These are phyloP conservation scores for Proterorhinus semilunaris DNA, from an alignment of 2,113 vertebrate species.

Conservation along the genomic window DNA sequence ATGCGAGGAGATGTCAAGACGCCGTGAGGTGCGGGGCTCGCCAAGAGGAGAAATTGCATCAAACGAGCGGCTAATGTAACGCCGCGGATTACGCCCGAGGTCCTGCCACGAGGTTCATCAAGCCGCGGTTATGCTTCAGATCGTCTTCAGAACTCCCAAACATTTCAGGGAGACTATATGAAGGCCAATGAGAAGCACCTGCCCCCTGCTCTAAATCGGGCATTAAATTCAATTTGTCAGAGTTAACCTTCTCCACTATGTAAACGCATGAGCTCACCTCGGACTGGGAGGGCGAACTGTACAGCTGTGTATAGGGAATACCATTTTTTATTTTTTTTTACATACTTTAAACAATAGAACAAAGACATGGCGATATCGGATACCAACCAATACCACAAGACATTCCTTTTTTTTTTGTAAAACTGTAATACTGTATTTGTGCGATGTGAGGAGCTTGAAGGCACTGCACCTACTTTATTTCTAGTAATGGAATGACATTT, in stretches of 20 bases:
- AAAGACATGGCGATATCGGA: no score
- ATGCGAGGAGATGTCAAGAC: slow-evolving; percentile 4
- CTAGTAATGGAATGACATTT: no score
- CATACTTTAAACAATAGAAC: neutral
- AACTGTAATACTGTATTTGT: no score
- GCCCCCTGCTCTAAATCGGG: slow-evolving; percentile 2
- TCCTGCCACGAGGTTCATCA: slow-evolving; percentile 4
- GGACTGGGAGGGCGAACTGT: neutral
- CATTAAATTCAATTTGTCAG: slow-evolving; percentile 26
- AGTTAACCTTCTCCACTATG: slow-evolving; percentile 16
- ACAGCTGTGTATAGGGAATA: neutral
- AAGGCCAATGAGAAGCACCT: slow-evolving; percentile 7
- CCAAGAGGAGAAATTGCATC: neutral
- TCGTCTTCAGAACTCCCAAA: neutral
- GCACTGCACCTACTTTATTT: no score
- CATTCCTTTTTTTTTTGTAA: no score
- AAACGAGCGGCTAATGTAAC: neutral
- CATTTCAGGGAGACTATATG: neutral
- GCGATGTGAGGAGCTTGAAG: no score
- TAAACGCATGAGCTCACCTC: slow-evolving; percentile 36
- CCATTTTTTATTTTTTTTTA: neutral
- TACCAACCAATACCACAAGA: no score
- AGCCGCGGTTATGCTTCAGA: neutral
- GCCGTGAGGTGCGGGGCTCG: neutral
- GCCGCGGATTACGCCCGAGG: neutral